Evolutionary conservation across 2,888 invertebrate genomes (phyloP), one percentile per base, ranked within the genome.

Genomic region (Junonia oenone): DNA sequence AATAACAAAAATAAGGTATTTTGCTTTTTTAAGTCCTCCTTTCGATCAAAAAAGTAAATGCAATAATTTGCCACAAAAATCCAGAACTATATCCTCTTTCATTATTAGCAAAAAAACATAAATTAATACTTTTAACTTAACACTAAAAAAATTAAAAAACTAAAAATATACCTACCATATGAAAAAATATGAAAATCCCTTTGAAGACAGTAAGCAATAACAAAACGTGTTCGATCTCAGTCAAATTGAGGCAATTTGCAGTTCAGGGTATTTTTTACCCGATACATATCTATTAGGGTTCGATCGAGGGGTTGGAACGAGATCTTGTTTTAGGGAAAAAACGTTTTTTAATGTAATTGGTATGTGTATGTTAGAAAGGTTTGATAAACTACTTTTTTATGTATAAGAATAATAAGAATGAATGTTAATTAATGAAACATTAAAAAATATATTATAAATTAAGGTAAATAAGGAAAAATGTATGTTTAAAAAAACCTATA

Each of bases 211-310:
- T 8, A 33, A 33, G 15, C 11, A 17, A 9, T 29, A 11, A 17
- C 11, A 14, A 15, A 6, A 17, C 29, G 13, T 31, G 35, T 48
- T 55, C 51, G 49, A 51, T 51, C 26, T 49, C 17, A 53, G 46
- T 57, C 55, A 63, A 69, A 78, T 76, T 74, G 75, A 68, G 65
- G 68, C 76, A 76, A 77, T 78, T 73, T 67, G 58, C 50, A 63
- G 43, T 63, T 64, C 53, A 61, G 43, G 55, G 50, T 37, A 63
- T 69, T 73, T 68, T 71, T 70, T 67, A 61, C 64, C 68, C 63
- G 73, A 76, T 76, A 76, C 73, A 72, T 75, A 76, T 78, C 76
- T 76, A 71, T 68, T 64, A 63, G 62, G 62, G 58, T 61, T 65
- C 67, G 60, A 69, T 65, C 67, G 60, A 26, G 17, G 63, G 63